Percentiles rank a stretch among this genome's conserved stretches.
Evolutionary conservation across 2,113 vertebrate genomes (phyloP).

Genomic region (Heteronetta atricapilla): DNA sequence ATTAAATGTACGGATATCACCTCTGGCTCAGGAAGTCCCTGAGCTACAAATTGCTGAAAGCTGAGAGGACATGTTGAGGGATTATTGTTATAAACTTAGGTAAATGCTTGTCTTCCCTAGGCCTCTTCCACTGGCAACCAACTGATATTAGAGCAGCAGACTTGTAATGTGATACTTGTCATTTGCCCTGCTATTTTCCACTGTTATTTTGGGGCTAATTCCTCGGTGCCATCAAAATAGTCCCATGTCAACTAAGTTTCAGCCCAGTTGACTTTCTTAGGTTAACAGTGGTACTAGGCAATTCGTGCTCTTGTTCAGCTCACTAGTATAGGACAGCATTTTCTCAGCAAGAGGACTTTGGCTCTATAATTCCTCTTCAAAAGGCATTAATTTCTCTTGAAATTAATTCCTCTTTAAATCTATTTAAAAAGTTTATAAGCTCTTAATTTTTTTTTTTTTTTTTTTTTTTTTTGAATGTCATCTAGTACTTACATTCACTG

Average conservation of each 20-base stretch:
- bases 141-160: background rate
- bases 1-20: constrained; percentile 29
- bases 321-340: rapidly evolving
- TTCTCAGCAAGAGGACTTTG: background rate
- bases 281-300: background rate
- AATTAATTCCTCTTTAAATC: no score
- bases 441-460: background rate
- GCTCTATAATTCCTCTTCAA: background rate
- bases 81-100: background rate
- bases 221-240: background rate
- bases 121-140: background rate
- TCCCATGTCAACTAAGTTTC: background rate
- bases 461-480: background rate
- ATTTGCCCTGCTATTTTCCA: background rate
- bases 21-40: constrained; percentile 35
- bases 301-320: background rate
- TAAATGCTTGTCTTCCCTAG: background rate
- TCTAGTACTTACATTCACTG: background rate
- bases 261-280: background rate
- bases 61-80: background rate
- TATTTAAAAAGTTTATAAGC: background rate
- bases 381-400: background rate
- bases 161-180: background rate
- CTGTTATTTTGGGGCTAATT: background rate
- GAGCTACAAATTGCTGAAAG: constrained; percentile 57